phyloP scores from a whole-genome alignment of 2,888 invertebrate species.

The Apantesis nais region DNA sequence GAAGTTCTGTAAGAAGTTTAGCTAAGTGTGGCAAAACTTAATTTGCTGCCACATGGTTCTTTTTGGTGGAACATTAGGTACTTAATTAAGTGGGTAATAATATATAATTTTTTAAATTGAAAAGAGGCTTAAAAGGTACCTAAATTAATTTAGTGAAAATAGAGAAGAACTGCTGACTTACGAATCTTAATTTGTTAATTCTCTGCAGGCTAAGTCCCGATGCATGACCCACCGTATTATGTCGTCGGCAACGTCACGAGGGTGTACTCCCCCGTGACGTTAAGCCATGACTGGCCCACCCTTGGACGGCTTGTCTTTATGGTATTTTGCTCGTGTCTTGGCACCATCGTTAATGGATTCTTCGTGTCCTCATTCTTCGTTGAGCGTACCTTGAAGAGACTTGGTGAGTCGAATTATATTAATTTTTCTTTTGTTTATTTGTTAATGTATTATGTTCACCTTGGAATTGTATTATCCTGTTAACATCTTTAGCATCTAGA shows the following conservation, averaged over 20 bases:
- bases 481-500: background rate
- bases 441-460: background rate
- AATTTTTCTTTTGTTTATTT: background rate
- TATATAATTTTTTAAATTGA: too few species aligned
- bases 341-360: constrained; percentile 59
- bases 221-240: constrained; percentile 2
- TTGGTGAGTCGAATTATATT: constrained; percentile 51
- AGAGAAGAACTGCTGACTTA: background rate
- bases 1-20: background rate
- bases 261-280: constrained; percentile 86
- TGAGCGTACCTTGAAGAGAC: constrained; percentile 44
- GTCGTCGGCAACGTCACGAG: constrained; percentile 31
- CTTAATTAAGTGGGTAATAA: too few species aligned
- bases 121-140: background rate
- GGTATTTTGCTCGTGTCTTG: constrained; percentile 40
- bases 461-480: background rate
- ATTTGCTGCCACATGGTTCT: background rate
- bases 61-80: too few species aligned
- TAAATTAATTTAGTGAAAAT: background rate
- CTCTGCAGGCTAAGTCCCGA: background rate
- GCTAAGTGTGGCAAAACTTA: background rate
- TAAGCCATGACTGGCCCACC: constrained; percentile 89
- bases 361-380: constrained; percentile 64
- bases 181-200: background rate
- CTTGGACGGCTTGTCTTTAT: constrained; percentile 87